phyloP scores from a whole-genome alignment of 2,113 vertebrate species.

The Geococcyx californianus region DNA sequence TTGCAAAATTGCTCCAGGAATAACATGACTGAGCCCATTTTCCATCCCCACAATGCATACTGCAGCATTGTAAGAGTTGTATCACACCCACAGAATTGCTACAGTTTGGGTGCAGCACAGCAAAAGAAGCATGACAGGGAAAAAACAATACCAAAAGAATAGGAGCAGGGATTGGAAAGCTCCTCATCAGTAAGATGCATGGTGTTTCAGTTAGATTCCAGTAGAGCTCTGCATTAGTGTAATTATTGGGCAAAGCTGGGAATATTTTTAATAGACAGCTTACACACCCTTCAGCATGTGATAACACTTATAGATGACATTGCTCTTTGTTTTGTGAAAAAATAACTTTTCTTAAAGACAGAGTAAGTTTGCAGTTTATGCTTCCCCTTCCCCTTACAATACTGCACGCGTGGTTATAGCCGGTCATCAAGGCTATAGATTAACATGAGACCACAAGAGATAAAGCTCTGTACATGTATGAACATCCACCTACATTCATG shows the following conservation, averaged over 20 bases:
- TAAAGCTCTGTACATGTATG: neutral
- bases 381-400: neutral
- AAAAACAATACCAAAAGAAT: neutral
- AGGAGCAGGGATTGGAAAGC: neutral
- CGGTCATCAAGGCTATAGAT: neutral
- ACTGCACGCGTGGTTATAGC: neutral
- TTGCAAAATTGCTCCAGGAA: slow-evolving; percentile 4
- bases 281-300: neutral
- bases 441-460: neutral
- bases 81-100: neutral
- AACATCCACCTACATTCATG: neutral
- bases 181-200: neutral
- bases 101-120: neutral
- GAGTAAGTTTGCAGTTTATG: neutral
- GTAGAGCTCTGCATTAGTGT: neutral
- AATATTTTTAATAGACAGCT: neutral
- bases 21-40: neutral
- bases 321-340: neutral
- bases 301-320: neutral
- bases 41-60: neutral
- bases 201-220: neutral
- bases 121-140: neutral
- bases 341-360: neutral
- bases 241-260: neutral
- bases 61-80: neutral